phyloP scores from a whole-genome alignment of 2,888 invertebrate genomes.

The Sceliomorpha sp. region DNA sequence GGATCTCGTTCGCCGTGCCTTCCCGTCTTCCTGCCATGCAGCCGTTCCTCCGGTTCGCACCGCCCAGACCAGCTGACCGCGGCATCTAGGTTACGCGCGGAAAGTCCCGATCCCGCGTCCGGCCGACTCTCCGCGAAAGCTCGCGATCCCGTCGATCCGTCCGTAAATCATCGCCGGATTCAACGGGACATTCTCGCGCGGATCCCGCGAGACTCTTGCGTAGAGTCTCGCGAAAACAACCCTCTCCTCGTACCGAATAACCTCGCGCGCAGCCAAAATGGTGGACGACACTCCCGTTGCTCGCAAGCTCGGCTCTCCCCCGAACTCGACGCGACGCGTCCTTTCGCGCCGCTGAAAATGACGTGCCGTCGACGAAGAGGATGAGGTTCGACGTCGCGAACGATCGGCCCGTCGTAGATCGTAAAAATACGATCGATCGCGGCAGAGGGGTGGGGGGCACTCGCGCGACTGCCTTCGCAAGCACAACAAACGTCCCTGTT shows the following conservation, averaged over 20 bases:
- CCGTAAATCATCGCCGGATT: background rate
- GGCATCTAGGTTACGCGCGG: slow-evolving; percentile 58
- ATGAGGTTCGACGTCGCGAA: too few relatives aligned
- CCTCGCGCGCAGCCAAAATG: slow-evolving; percentile 77
- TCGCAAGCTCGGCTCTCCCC: slow-evolving; percentile 11
- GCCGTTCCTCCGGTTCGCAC: slow-evolving; percentile 28
- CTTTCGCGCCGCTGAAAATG: too few relatives aligned
- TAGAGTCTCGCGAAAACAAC: slow-evolving; percentile 31
- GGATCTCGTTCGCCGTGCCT: slow-evolving; percentile 7
- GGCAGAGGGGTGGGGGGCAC: too few relatives aligned
- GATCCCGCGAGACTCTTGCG: too few relatives aligned
- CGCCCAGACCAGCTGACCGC: slow-evolving; percentile 65
- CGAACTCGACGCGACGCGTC: too few relatives aligned
- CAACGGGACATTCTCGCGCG: too few relatives aligned
- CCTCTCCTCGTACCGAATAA: slow-evolving; percentile 63
- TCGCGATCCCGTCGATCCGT: slow-evolving; percentile 2
- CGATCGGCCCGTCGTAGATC: too few relatives aligned
- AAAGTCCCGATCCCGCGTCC: slow-evolving; percentile 58
- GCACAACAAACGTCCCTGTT: too few relatives aligned
- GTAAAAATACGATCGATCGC: too few relatives aligned
- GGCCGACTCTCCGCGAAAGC: slow-evolving; percentile 2
- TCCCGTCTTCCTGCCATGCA: slow-evolving; percentile 9
- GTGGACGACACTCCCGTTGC: slow-evolving; percentile 74
- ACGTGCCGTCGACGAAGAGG: too few relatives aligned
- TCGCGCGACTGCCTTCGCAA: too few relatives aligned